These are phyloP conservation scores for Poeciliopsis turneri DNA, from an alignment of 2,797 vertebrate species.

Conservation along the genomic window DNA sequence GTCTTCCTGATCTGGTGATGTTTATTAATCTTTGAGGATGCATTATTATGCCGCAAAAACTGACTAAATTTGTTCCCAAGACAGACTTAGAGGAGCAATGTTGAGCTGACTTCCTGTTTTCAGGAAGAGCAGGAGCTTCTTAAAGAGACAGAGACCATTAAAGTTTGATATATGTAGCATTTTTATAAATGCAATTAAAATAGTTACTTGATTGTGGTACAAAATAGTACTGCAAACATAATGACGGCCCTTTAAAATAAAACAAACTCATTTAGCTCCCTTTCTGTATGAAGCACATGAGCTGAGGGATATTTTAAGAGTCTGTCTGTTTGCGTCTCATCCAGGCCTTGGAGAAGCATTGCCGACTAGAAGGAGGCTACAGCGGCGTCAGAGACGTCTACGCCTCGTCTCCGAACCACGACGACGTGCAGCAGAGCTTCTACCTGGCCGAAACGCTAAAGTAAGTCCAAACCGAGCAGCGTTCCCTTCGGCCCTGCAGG, in stretches of 20 bases:
- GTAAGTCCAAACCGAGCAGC: slow-evolving; percentile 79
- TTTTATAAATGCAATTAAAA: too few species aligned
- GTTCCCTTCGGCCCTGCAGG: slow-evolving; percentile 8
- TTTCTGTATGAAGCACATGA: background rate
- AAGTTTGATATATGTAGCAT: too few species aligned
- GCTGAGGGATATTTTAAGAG: background rate
- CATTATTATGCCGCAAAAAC: too few species aligned
- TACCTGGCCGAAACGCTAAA: slow-evolving; percentile 97
- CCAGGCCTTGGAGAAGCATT: slow-evolving; percentile 94
- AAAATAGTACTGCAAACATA: too few species aligned
- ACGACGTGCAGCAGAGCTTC: slow-evolving; percentile 98
- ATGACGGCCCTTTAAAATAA: background rate
- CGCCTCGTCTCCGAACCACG: slow-evolving; percentile 82
- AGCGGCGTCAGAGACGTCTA: slow-evolving; percentile 95
- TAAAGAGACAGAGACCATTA: too few species aligned
- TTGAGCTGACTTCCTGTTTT: too few species aligned
- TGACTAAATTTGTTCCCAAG: too few species aligned
- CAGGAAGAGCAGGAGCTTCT: too few species aligned
- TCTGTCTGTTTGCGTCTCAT: background rate
- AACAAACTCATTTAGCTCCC: background rate
- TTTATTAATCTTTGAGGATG: too few species aligned
- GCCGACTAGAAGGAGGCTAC: slow-evolving; percentile 92
- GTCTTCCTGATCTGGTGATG: too few species aligned
- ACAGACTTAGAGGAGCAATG: too few species aligned
- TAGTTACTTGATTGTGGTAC: too few species aligned